Base-by-base conservation (phyloP, 2,113 vertebrate species). In the Dipodomys stephensi region DNA sequence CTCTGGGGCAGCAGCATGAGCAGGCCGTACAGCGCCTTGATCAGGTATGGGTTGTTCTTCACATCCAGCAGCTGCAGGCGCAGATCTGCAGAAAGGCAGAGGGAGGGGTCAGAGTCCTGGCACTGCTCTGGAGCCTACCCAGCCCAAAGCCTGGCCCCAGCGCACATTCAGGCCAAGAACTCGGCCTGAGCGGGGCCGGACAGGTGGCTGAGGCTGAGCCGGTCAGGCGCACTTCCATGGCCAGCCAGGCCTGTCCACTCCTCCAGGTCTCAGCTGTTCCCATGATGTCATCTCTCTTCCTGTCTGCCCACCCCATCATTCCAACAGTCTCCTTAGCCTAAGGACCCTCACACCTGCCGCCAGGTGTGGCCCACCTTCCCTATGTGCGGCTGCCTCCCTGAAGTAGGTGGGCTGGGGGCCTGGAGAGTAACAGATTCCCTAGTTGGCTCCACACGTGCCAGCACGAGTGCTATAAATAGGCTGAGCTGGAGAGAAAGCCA, bases 1-100 rank as follows among this genome's bases (percentile, higher is more conserved):
- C 99, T 99, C 98, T 99, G 99, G 0, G 99, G 99, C 94, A 99
- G 98, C 78, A 99, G 98, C 99, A 99, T 99, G 91, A 99, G 99
- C 76, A 99, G 98, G 6, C 99, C 99, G 0, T 99, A 99, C 53
- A 99, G 98, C 4, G 99, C 99, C 96, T 99, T 99, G 97, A 99
- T 99, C 98, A 99, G 98, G 97, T 99, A 99, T 0, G 99, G 99
- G 98, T 99, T 99, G 97, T 98, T 99, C 98, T 99, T 99, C 97
- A 99, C 99, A 0, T 99, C 99, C 79, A 99, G 98, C 62, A 99
- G 98, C 97, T 99, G 99, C 85, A 99, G 98, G 35, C 99, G 99
- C 83, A 99, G 98, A 93, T 99, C 99, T 99, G 83, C 0, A n/a
- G 64, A 16, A 35, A 57, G 87, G 65, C n/a, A 64, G 23, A 71